Percentiles rank a stretch among this genome's conserved stretches.
Conservation (phyloP, 2,888 invertebrate species). For the Lasioglossum villosulum region DNA sequence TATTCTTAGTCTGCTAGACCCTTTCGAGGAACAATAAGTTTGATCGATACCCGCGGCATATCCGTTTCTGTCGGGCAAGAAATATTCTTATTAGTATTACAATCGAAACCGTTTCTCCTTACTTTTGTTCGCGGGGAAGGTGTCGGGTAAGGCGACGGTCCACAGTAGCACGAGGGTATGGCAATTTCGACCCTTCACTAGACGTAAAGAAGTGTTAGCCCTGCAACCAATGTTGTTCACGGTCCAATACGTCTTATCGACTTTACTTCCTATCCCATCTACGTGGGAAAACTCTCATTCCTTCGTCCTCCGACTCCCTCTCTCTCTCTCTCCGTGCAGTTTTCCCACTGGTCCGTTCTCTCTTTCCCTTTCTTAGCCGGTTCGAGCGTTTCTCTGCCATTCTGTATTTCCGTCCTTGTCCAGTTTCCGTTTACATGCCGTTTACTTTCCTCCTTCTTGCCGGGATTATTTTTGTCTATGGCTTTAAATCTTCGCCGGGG, state of each 20-base stretch:
- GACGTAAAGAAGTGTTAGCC: slow-evolving; percentile 74
- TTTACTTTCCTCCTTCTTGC: slow-evolving; percentile 53
- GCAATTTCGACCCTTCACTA: slow-evolving; percentile 66
- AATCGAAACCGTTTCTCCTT: slow-evolving; percentile 47
- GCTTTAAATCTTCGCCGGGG: slow-evolving; percentile 75
- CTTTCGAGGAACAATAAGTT: neutral
- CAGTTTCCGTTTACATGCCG: slow-evolving; percentile 48
- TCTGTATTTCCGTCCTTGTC: slow-evolving; percentile 24
- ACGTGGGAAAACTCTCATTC: slow-evolving; percentile 73
- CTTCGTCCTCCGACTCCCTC: slow-evolving; percentile 40
- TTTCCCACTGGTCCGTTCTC: neutral
- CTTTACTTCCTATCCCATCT: slow-evolving; percentile 76
- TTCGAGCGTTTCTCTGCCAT: slow-evolving; percentile 12
- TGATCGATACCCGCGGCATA: neutral
- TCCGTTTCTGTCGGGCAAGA: neutral
- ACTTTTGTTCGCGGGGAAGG: slow-evolving; percentile 50
- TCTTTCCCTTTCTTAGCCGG: neutral
- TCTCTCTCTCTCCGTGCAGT: slow-evolving; percentile 53
- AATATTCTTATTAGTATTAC: slow-evolving; percentile 12
- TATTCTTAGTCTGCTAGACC: too few species aligned
- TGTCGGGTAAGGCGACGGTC: slow-evolving; percentile 40
- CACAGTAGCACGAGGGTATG: slow-evolving; percentile 55
- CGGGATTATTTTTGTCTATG: slow-evolving; percentile 78
- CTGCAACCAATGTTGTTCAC: slow-evolving; percentile 74
- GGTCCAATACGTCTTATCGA: slow-evolving; percentile 77